A percentile compares a stretch with the other conserved stretches of the same genome.
Evolutionary conservation across 2,888 invertebrate species (phyloP).

Genomic region (Mesorhabditis belari): DNA sequence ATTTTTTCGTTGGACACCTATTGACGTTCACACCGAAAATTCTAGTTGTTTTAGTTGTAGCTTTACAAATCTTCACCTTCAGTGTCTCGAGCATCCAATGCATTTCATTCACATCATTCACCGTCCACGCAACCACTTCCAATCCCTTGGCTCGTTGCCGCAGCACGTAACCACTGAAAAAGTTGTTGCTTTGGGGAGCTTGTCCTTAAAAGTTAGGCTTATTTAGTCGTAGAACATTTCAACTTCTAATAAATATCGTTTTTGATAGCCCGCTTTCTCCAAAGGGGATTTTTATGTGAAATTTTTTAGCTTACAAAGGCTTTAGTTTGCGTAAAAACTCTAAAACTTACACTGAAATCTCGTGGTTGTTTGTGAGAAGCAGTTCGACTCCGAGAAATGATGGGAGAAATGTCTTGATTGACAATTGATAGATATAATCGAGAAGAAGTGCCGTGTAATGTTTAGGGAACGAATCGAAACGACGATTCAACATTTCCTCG

Average conservation of each 20-base stretch:
- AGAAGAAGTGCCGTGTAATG: slow-evolving; percentile 28
- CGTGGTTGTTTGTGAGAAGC: slow-evolving; percentile 43
- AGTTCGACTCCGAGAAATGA: slow-evolving; percentile 49
- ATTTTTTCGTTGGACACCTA: background rate
- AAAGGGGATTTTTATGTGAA: no score
- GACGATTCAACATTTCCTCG: slow-evolving; percentile 21
- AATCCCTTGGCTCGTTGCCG: slow-evolving; percentile 23
- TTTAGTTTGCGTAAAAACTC: background rate
- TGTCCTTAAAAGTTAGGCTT: background rate
- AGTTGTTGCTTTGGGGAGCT: background rate
- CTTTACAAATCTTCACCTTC: no score
- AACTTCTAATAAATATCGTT: background rate
- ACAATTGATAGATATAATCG: slow-evolving; percentile 35
- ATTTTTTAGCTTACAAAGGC: no score
- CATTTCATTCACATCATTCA: slow-evolving; percentile 47
- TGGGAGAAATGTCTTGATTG: slow-evolving; percentile 40
- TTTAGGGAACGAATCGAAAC: slow-evolving; percentile 19
- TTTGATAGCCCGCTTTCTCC: no score
- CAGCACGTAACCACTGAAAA: slow-evolving; percentile 17
- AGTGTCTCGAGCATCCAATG: slow-evolving; percentile 47
- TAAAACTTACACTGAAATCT: slow-evolving; percentile 36
- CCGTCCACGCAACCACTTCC: slow-evolving; percentile 45
- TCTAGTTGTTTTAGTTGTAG: no score
- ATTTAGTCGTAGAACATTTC: background rate
- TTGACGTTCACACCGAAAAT: no score